Percentiles rank a stretch among this genome's conserved stretches.
Evolutionary conservation across 2,888 invertebrate species (phyloP).

Genomic region (Trachelus stipa): DNA sequence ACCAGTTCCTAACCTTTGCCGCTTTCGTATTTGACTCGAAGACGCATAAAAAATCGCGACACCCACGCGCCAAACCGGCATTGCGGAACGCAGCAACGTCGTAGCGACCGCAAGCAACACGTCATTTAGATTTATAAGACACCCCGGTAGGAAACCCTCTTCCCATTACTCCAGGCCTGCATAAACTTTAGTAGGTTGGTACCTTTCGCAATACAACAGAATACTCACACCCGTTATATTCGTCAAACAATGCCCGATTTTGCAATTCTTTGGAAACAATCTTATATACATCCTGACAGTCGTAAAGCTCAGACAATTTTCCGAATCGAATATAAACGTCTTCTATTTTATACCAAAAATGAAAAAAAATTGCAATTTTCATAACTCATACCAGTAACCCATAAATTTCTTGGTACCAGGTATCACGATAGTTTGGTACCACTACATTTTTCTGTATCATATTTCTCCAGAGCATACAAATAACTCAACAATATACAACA

Average conservation of each 20-base stretch:
- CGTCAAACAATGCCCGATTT: not conserved
- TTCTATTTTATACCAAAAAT: no score
- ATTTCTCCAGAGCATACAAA: not conserved
- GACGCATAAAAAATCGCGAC: not conserved
- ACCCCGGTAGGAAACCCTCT: not conserved
- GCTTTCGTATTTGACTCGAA: conserved; percentile 1
- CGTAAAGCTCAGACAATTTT: not conserved
- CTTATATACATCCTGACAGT: not conserved
- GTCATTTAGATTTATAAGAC: not conserved
- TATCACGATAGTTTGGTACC: not conserved
- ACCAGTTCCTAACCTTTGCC: conserved; percentile 3
- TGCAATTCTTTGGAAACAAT: not conserved
- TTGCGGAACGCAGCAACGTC: not conserved
- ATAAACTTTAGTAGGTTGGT: not conserved
- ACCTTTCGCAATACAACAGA: not conserved
- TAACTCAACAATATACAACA: not conserved
- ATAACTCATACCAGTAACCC: not conserved
- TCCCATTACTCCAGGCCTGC: not conserved
- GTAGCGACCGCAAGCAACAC: not conserved
- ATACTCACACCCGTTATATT: not conserved
- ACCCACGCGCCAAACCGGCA: conserved; percentile 1
- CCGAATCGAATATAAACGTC: not conserved
- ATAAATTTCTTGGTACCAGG: not conserved
- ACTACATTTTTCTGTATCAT: not conserved
- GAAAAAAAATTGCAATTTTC: not conserved